A percentile compares a stretch with the other conserved stretches of the same genome.
phyloP scores from a whole-genome alignment of 1,140 invertebrate genomes.

The Heliothis subflexa region DNA sequence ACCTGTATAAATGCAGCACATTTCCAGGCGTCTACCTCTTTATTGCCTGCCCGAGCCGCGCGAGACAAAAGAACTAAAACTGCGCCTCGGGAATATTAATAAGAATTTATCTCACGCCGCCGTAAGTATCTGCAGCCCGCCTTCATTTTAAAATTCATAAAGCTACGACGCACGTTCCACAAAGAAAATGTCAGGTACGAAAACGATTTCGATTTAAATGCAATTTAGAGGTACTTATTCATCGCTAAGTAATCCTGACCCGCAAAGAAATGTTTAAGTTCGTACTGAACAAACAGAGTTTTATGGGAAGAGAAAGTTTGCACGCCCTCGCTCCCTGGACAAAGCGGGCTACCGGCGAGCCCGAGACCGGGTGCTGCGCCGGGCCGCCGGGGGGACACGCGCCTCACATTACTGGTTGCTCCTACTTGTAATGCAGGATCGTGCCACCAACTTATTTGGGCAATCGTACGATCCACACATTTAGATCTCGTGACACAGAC shows the following conservation, averaged over 20 bases:
- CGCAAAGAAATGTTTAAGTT: conserved; percentile 63
- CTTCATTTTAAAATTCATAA: conserved; percentile 63
- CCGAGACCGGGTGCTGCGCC: conserved; percentile 14
- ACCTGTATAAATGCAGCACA: conserved; percentile 82
- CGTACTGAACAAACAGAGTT: conserved; percentile 60
- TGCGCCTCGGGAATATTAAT: conserved; percentile 77
- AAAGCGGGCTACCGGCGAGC: conserved; percentile 42
- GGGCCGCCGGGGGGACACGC: conserved; percentile 15
- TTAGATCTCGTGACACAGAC: conserved; percentile 34
- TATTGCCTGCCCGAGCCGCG: conserved; percentile 74
- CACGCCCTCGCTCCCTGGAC: conserved; percentile 58
- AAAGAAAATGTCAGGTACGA: conserved; percentile 49
- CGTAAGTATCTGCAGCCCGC: conserved; percentile 42
- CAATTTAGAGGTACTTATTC: conserved; percentile 67
- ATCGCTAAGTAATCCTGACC: conserved; percentile 61
- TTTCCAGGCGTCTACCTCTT: conserved; percentile 79
- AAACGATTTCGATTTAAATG: conserved; percentile 59
- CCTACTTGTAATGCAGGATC: conserved; percentile 52
- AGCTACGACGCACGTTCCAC: conserved; percentile 50
- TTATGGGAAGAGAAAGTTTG: conserved; percentile 67
- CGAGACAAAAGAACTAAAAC: conserved; percentile 80
- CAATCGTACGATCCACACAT: conserved; percentile 40
- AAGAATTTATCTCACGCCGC: conserved; percentile 71
- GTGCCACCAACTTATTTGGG: conserved; percentile 51
- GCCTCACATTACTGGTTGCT: conserved; percentile 47